phyloP scores from a whole-genome alignment of 2,888 invertebrate genomes.

The Mythimna pallens region DNA sequence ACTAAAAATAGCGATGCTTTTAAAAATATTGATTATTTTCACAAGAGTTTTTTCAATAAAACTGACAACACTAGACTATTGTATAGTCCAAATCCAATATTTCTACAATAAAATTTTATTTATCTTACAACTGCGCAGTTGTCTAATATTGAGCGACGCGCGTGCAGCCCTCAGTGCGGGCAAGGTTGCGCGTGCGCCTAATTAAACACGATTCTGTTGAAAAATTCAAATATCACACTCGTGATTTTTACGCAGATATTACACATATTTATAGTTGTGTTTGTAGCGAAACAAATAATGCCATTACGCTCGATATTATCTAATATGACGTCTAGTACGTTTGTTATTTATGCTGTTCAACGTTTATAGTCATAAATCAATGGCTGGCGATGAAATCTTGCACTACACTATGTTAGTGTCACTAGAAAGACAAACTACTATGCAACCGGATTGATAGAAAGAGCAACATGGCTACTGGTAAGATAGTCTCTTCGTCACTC shows the following conservation, averaged over 20 bases:
- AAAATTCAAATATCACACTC: constrained; percentile 59
- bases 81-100: constrained; percentile 66
- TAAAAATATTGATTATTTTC: neutral
- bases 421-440: constrained; percentile 43
- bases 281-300: constrained; percentile 42
- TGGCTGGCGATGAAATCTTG: constrained; percentile 43
- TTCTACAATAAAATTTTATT: constrained; percentile 63
- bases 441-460: constrained; percentile 30
- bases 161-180: constrained; percentile 62
- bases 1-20: neutral
- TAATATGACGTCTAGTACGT: constrained; percentile 26
- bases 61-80: constrained; percentile 29
- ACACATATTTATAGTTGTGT: constrained; percentile 34
- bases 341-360: constrained; percentile 41
- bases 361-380: constrained; percentile 44
- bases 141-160: constrained; percentile 68
- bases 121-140: constrained; percentile 77
- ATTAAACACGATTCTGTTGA: constrained; percentile 63
- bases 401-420: constrained; percentile 29
- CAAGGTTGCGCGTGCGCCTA: constrained; percentile 72
- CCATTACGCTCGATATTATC: constrained; percentile 47
- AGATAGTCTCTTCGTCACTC: constrained; percentile 24
- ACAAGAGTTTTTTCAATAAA: neutral
- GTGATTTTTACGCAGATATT: constrained; percentile 58
- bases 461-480: constrained; percentile 33